Conservation (phyloP, 1,140 invertebrate genomes). For the Mycetomoellerius zeteki region DNA sequence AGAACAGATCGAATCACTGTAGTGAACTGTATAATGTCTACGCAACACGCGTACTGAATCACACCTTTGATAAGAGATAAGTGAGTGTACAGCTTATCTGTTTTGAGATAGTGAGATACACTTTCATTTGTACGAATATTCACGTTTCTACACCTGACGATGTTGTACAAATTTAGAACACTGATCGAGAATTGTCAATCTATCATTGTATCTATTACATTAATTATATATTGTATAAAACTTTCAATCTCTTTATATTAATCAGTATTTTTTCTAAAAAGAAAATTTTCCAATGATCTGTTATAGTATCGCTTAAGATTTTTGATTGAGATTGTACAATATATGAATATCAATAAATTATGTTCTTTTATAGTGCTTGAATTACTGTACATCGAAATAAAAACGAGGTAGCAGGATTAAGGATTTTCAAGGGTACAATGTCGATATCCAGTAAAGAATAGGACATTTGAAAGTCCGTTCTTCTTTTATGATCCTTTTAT, state of each 20-base stretch:
- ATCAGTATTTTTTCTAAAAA: background rate
- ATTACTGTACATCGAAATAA: slow-evolving; percentile 5
- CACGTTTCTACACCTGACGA: background rate
- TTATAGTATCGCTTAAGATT: background rate
- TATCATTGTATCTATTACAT: background rate
- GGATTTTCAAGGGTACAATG: slow-evolving; percentile 8
- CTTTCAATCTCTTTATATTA: background rate
- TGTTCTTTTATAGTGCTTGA: background rate
- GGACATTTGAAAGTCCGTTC: slow-evolving; percentile 35
- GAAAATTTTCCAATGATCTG: background rate
- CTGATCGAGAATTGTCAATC: background rate
- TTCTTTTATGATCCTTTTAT: slow-evolving; percentile 75
- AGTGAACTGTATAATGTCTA: slow-evolving; percentile 21
- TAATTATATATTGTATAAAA: background rate
- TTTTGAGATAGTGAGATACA: slow-evolving; percentile 35
- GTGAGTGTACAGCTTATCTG: slow-evolving; percentile 45
- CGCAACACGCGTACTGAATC: slow-evolving; percentile 34
- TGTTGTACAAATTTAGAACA: background rate
- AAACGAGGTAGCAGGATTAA: background rate
- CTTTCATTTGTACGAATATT: background rate
- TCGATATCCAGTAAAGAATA: slow-evolving; percentile 21
- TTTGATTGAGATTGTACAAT: background rate
- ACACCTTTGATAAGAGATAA: slow-evolving; percentile 58
- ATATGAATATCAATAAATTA: background rate
- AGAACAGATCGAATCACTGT: background rate